Evolutionary conservation across 2,113 vertebrate genomes (phyloP).

Genomic region (Ctenodactylus gundi): DNA sequence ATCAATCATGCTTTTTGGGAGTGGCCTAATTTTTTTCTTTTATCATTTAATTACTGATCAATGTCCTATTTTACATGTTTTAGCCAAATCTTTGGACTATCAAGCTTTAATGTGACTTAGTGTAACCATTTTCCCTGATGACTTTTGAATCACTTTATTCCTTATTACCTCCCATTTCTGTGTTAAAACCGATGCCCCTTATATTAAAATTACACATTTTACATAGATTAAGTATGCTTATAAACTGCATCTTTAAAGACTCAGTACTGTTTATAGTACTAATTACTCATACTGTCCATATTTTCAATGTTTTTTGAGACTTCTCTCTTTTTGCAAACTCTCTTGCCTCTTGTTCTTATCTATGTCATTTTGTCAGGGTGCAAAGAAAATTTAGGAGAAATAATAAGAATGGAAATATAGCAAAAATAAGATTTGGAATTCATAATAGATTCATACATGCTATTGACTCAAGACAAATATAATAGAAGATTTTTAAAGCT

Average conservation of each 20-base stretch:
- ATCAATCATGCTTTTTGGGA: neutral
- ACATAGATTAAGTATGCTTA: neutral
- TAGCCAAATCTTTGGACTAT: neutral
- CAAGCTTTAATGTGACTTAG: neutral
- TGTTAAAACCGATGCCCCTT: accelerated
- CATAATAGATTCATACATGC: neutral
- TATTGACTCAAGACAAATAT: neutral
- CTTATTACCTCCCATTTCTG: neutral
- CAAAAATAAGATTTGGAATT: neutral
- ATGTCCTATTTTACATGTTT: neutral
- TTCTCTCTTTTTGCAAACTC: neutral
- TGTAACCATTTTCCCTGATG: neutral
- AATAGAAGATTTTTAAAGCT: neutral
- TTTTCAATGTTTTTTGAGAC: neutral
- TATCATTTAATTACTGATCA: neutral
- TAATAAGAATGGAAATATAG: neutral
- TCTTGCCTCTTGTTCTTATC: neutral
- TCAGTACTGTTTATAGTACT: neutral
- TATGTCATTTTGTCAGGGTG: neutral
- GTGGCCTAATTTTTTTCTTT: neutral
- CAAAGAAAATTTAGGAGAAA: neutral
- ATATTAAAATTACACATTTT: neutral
- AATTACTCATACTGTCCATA: neutral
- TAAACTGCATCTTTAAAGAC: neutral
- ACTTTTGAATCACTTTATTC: neutral